Evolutionary conservation across 2,888 invertebrate genomes (phyloP).

Genomic region (Bombylius major): DNA sequence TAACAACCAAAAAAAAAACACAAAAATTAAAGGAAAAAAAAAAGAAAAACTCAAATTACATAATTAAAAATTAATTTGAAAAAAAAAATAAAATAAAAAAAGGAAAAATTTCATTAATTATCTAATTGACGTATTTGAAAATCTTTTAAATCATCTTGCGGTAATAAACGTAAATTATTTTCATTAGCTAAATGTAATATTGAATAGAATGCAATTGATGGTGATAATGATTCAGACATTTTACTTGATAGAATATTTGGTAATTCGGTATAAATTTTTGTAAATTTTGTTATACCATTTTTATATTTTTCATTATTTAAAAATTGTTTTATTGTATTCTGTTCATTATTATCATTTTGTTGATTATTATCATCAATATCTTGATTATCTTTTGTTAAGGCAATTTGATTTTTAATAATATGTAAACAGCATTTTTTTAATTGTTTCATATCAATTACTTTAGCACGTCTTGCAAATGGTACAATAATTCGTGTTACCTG

Average conservation of each 20-base stretch:
- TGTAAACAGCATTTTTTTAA: slow-evolving; percentile 66
- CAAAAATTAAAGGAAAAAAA: too few species aligned
- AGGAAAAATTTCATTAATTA: not conserved
- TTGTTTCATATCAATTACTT: slow-evolving; percentile 75
- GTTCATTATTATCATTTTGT: slow-evolving; percentile 11
- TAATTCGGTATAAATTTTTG: slow-evolving; percentile 43
- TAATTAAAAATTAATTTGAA: too few species aligned
- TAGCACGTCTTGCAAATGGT: slow-evolving; percentile 69
- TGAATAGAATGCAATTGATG: slow-evolving; percentile 66
- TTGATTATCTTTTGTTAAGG: slow-evolving; percentile 13
- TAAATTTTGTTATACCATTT: slow-evolving; percentile 42
- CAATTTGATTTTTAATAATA: slow-evolving; percentile 38
- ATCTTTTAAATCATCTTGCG: slow-evolving; percentile 41
- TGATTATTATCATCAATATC: not conserved
- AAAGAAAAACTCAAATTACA: too few species aligned
- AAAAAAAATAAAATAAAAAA: too few species aligned
- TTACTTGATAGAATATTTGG: slow-evolving; percentile 44
- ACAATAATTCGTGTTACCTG: slow-evolving; percentile 61
- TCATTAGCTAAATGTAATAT: slow-evolving; percentile 78
- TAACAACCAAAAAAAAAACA: too few species aligned
- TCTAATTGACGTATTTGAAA: slow-evolving; percentile 35
- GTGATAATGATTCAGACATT: slow-evolving; percentile 61
- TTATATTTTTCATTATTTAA: slow-evolving; percentile 24
- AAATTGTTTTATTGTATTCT: slow-evolving; percentile 10
- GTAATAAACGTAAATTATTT: slow-evolving; percentile 46